These are phyloP conservation scores for Orchesella cincta DNA, from an alignment of 1,140 invertebrate genomes.

Conservation along the genomic window DNA sequence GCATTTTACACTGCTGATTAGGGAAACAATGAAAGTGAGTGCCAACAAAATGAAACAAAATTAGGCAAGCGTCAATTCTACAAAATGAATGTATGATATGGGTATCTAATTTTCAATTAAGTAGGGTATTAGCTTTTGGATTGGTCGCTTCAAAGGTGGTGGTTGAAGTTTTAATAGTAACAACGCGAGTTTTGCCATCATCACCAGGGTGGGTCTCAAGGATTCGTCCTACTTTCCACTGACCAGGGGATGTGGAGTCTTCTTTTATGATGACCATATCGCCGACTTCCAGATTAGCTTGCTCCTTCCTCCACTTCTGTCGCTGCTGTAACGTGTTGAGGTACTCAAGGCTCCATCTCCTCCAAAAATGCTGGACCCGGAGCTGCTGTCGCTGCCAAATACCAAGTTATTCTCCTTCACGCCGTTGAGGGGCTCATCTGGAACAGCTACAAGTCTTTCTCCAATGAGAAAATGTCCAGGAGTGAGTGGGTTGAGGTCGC, in stretches of 20 bases:
- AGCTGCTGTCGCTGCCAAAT: conserved; percentile 29
- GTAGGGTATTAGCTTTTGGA: neutral
- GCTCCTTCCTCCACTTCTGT: conserved; percentile 42
- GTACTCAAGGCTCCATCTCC: conserved; percentile 34
- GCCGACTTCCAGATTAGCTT: conserved; percentile 16
- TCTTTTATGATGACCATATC: conserved; percentile 51
- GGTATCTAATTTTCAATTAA: neutral
- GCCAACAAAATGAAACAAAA: too few relatives aligned
- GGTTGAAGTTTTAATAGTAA: neutral
- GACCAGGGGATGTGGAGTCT: conserved; percentile 47
- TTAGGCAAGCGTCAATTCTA: too few relatives aligned
- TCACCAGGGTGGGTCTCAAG: conserved; percentile 49
- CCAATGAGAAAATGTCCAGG: conserved; percentile 46
- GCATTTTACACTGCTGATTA: too few relatives aligned
- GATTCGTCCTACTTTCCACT: conserved; percentile 54
- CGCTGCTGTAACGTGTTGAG: conserved; percentile 12
- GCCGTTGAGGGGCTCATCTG: neutral
- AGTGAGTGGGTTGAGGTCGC: conserved; percentile 51
- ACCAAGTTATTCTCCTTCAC: conserved; percentile 7
- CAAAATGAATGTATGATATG: neutral
- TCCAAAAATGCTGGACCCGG: conserved; percentile 25
- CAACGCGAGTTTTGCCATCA: conserved; percentile 51
- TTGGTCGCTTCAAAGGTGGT: neutral
- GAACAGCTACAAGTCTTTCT: neutral
- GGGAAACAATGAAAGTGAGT: too few relatives aligned